phyloP scores from a whole-genome alignment of 2,888 invertebrate species.

The Acleris cristana region DNA sequence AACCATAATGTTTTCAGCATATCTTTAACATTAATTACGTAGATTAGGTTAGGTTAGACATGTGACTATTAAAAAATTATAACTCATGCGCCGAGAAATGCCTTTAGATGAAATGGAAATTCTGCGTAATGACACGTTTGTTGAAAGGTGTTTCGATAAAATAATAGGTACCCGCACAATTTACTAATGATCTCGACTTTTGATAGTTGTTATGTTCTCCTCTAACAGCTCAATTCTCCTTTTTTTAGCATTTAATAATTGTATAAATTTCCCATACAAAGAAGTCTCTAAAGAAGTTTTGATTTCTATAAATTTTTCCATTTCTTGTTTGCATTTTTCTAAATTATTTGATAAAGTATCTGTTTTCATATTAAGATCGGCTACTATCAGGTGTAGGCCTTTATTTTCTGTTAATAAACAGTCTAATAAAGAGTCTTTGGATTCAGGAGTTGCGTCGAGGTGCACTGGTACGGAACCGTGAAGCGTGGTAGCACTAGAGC shows the following conservation, averaged over 20 bases:
- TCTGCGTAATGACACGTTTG: too few species aligned
- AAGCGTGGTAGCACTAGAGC: constrained; percentile 6
- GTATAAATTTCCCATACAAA: constrained; percentile 38
- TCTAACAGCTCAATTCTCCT: constrained; percentile 64
- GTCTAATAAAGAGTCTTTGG: constrained; percentile 29
- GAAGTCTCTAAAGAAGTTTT: constrained; percentile 31
- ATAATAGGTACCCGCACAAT: too few species aligned
- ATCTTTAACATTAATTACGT: too few species aligned
- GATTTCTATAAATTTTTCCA: constrained; percentile 30
- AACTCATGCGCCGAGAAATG: too few species aligned
- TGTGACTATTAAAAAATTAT: too few species aligned
- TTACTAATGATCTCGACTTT: neutral
- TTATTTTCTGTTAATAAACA: constrained; percentile 29
- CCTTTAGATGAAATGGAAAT: too few species aligned
- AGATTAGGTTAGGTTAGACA: too few species aligned
- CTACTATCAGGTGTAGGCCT: neutral
- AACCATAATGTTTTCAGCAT: too few species aligned
- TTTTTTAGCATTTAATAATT: constrained; percentile 49
- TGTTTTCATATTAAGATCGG: constrained; percentile 9
- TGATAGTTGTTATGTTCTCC: constrained; percentile 42
- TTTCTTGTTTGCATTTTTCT: constrained; percentile 29
- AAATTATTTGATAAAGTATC: constrained; percentile 13
- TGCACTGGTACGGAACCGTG: constrained; percentile 29
- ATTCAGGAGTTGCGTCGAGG: constrained; percentile 19
- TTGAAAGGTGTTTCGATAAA: too few species aligned